Base-by-base conservation (phyloP, 2,797 vertebrate species). In the Rousettus madagascariensis region DNA sequence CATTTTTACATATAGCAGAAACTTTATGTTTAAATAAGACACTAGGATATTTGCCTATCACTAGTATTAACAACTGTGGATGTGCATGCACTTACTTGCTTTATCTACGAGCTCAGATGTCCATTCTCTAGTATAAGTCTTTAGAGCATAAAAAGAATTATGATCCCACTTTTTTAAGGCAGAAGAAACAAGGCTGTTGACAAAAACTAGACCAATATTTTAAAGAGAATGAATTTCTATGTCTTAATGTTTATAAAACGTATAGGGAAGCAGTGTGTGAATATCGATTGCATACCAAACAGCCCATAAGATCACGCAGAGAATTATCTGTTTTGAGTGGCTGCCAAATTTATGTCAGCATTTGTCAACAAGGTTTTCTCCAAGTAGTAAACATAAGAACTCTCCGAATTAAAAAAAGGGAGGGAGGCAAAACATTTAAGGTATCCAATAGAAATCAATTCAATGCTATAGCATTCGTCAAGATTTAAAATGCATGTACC, bases 201-300 rank as follows among this genome's bases (percentile, higher is more conserved):
- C 43, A 74, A 87, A 96, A 87, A 59, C 28, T 36, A 83, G 13
- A 71, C 53, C 22, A 89, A 95, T 5, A 89, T 78, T 84, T 86
- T 90, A 91, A 49, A 19, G n/a, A 84, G 51, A 72, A 43, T 17
- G 55, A 91, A 90, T 83, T 9, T 78, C 2, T 43, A 59, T 66
- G 46, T 55, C 61, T 88, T 63, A 55, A n/a, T 2, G 6, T 49
- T 86, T 71, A 13, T 57, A 43, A 22, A 71, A 10, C 17, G 20
- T 69, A 33, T 24, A 86, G 49, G 38, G 66, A 79, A 87, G 51
- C 22, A 36, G 33, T n/a, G 17, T 84, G 24, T 22, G 78, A 51
- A 89, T 83, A 66, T 71, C 38, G 36, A 55, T 28, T 59, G 49
- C 24, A 8, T 43, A 12, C 38, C 57, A 78, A 90, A 55, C 0